Evolutionary conservation across 2,797 vertebrate genomes (phyloP), one percentile per base, ranked within the genome.

Genomic region (Alauda arvensis): DNA sequence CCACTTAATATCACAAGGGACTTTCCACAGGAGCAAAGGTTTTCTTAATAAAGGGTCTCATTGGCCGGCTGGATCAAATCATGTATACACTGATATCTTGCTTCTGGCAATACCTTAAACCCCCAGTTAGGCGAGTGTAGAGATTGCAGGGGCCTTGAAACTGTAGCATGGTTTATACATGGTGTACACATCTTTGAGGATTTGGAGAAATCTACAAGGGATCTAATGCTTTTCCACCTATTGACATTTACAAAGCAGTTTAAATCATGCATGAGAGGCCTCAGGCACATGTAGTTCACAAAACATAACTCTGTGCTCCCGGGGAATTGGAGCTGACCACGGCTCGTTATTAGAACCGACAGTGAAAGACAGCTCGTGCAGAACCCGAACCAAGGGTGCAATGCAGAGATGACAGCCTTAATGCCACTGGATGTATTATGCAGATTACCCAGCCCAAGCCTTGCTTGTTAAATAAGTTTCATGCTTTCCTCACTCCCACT

Each of bases 231-330:
- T 97, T 97, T 96, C 97, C 97, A 98, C 97, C 97, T 98, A 97
- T 97, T 98, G 98, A 98, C 97, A 98, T 98, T 97, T 97, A 98
- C 98, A 98, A 98, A 98, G 97, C 97, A 98, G 95, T 96, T 97
- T 98, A 98, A 98, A 98, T 98, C 98, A 98, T 98, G 98, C 97
- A 98, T 97, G 97, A 97, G 97, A 96, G 96, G 98, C 98, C 98
- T 93, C 97, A 95, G 97, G 98, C 97, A 86, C 95, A 97, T 91
- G 94, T 92, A 97, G 97, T 97, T 97, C 97, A 97, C 96, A 96
- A 97, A 97, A 97, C 97, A 96, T 92, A 96, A 96, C 95, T 96
- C 97, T 76, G 85, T 9, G 92, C 96, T 97, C 97, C 96, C 93
- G 95, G 94, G 94, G 97, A 98, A 97, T 97, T 97, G 90, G 94